A percentile compares a stretch with the other conserved stretches of the same genome.
Evolutionary conservation across 2,113 vertebrate species (phyloP).

Genomic region (Tympanuchus pallidicinctus): DNA sequence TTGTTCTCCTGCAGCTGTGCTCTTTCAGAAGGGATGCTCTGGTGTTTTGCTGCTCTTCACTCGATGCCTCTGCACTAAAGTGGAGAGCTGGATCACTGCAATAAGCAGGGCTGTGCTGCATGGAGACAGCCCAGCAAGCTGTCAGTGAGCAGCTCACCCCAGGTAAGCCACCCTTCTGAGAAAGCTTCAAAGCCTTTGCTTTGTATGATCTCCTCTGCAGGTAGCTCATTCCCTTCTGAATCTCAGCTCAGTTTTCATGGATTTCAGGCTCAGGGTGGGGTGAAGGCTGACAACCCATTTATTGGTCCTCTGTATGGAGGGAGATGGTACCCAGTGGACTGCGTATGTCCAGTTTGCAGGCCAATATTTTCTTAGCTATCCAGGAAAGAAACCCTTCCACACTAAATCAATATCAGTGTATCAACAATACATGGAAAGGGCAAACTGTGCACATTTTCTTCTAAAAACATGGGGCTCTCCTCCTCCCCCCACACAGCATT

Average conservation of each 20-base stretch:
- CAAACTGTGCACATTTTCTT: background rate
- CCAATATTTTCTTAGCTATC: background rate
- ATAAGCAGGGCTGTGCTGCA: fast-evolving
- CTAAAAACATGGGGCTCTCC: background rate
- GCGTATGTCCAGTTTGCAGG: background rate
- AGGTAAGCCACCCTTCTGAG: background rate
- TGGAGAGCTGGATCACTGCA: background rate
- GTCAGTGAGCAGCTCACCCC: background rate
- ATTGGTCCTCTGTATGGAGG: background rate
- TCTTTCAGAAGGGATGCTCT: background rate
- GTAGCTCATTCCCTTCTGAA: background rate
- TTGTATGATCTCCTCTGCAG: background rate
- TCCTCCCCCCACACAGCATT: fast-evolving
- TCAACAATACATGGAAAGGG: background rate
- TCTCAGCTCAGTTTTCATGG: background rate
- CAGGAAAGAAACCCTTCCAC: background rate
- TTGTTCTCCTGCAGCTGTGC: background rate
- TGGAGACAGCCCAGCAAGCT: background rate
- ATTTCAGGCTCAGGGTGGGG: background rate
- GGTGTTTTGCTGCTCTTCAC: background rate
- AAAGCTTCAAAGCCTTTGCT: background rate
- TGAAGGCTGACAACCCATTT: background rate
- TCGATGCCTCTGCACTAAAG: background rate
- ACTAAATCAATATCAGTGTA: background rate
- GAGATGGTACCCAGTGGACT: background rate